A percentile compares a stretch with the other conserved stretches of the same genome.
These are phyloP conservation scores for Medauroidea extradentata DNA, from an alignment of 1,140 invertebrate genomes.

Conservation along the genomic window DNA sequence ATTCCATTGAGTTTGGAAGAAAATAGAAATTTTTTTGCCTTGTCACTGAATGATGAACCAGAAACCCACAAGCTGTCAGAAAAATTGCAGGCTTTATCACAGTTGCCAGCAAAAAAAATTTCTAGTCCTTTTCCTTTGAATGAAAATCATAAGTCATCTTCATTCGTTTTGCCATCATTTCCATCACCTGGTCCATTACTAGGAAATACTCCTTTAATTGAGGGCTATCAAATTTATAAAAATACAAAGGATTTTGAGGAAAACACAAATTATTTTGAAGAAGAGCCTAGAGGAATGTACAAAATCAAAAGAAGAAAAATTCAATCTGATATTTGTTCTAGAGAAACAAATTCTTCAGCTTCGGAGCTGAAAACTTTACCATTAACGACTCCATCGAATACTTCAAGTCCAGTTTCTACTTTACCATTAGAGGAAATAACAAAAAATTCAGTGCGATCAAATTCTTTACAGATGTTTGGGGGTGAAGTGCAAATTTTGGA, in stretches of 20 bases:
- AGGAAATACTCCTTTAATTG: conserved; percentile 72
- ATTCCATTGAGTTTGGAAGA: too few relatives aligned
- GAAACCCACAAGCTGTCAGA: too few relatives aligned
- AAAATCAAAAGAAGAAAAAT: background rate
- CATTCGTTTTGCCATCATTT: too few relatives aligned
- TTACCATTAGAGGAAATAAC: background rate
- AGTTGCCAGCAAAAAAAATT: too few relatives aligned
- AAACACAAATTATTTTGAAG: background rate
- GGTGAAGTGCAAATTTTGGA: conserved; percentile 71
- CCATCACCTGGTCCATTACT: conserved; percentile 74
- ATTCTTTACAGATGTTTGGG: background rate
- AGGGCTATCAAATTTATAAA: background rate
- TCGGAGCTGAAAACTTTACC: too few relatives aligned
- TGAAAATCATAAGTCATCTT: too few relatives aligned
- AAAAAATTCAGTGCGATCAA: background rate
- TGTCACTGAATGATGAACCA: too few relatives aligned
- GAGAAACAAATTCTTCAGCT: background rate
- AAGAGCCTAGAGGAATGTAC: background rate
- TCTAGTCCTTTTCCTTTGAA: too few relatives aligned
- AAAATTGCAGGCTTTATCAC: too few relatives aligned
- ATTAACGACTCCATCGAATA: too few relatives aligned
- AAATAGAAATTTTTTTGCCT: too few relatives aligned
- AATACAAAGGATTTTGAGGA: background rate
- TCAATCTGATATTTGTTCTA: conserved; percentile 5
- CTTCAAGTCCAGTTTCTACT: background rate